phyloP scores from a whole-genome alignment of 2,888 invertebrate species.

The Ophioninae sp. region DNA sequence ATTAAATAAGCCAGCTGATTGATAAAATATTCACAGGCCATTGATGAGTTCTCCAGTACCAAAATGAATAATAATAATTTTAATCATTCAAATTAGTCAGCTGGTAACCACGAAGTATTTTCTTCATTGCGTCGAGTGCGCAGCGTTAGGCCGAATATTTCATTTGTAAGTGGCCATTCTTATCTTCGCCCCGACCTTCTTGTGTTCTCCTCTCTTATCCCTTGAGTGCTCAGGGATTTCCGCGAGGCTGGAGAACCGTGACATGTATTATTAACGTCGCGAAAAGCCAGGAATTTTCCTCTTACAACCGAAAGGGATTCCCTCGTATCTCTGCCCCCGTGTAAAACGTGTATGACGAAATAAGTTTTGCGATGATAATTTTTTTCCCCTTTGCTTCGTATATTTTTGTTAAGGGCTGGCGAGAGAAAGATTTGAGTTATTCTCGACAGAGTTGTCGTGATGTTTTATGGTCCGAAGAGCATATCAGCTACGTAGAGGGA shows the following conservation, averaged over 20 bases:
- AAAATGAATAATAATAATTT: background rate
- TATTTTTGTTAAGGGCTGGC: constrained; percentile 16
- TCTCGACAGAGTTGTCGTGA: background rate
- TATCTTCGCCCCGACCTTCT: constrained; percentile 41
- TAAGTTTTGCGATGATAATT: constrained; percentile 17
- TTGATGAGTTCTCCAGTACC: too few species aligned
- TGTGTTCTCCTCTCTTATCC: constrained; percentile 40
- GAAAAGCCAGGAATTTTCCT: constrained; percentile 36
- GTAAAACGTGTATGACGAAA: constrained; percentile 9
- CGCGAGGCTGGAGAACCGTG: constrained; percentile 17
- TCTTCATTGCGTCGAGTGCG: constrained; percentile 21
- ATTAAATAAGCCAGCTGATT: too few species aligned
- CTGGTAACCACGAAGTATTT: constrained; percentile 20
- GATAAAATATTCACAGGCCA: too few species aligned
- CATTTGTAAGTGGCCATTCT: constrained; percentile 41
- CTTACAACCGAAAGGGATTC: constrained; percentile 26
- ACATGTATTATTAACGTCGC: constrained; percentile 60
- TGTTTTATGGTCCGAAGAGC: background rate
- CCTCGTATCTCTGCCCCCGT: constrained; percentile 27
- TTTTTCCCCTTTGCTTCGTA: constrained; percentile 13
- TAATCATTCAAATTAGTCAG: constrained; percentile 9
- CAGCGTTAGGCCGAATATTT: constrained; percentile 35
- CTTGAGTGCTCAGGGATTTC: constrained; percentile 29
- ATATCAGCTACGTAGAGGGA: background rate
- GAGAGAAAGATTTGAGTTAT: background rate